Evolutionary conservation across 2,888 invertebrate species (phyloP).

Genomic region (Morpho deidamia): DNA sequence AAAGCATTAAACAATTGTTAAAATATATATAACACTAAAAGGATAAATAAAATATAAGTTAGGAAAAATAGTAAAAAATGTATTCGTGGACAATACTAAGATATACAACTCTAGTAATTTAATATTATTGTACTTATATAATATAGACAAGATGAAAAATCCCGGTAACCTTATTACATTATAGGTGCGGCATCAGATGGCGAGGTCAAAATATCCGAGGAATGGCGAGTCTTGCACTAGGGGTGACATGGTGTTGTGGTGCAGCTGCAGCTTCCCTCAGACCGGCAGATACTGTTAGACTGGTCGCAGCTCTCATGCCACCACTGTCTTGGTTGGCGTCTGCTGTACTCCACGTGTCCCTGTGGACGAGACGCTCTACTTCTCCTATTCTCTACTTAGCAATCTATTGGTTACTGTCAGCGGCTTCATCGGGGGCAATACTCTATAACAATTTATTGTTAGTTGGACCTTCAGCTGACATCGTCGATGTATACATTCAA

Average conservation of each 20-base stretch:
- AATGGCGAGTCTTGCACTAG: constrained; percentile 46
- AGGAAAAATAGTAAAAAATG: no score
- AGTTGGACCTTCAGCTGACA: constrained; percentile 28
- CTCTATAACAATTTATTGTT: constrained; percentile 42
- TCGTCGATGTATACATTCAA: constrained; percentile 54
- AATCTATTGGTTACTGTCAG: constrained; percentile 63
- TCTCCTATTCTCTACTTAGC: constrained; percentile 63
- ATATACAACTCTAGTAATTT: no score
- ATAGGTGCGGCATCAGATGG: constrained; percentile 43
- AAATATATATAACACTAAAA: no score
- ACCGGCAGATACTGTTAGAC: constrained; percentile 41
- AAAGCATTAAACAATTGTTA: no score
- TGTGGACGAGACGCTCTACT: constrained; percentile 59
- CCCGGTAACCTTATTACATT: not conserved
- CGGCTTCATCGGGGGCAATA: constrained; percentile 47
- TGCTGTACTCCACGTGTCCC: constrained; percentile 54
- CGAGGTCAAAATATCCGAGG: constrained; percentile 61
- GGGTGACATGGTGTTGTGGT: constrained; percentile 50
- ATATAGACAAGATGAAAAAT: no score
- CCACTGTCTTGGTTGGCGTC: constrained; percentile 65
- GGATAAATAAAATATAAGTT: no score
- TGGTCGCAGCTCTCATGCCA: constrained; percentile 51
- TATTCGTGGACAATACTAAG: no score
- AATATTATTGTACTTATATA: no score
- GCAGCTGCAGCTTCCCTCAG: constrained; percentile 52